Conservation (phyloP, 2,888 invertebrate genomes). For the Hypercompe scribonia region DNA sequence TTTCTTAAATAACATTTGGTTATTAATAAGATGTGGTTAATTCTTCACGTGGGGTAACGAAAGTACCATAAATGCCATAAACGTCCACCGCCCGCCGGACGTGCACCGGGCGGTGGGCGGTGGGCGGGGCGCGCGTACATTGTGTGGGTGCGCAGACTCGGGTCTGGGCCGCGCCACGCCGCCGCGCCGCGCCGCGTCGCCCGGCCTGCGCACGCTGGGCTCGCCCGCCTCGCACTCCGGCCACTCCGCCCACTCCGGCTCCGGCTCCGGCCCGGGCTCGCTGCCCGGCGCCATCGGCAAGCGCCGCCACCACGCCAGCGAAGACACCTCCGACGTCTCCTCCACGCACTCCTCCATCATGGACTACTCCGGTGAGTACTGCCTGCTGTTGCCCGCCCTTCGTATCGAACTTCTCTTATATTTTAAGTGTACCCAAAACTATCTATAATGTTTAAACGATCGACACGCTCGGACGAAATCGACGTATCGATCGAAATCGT, state of each 20-base stretch:
- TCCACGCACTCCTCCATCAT: conserved; percentile 94
- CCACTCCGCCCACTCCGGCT: conserved; percentile 34
- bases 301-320: conserved; percentile 89
- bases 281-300: conserved; percentile 94
- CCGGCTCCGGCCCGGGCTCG: conserved; percentile 91
- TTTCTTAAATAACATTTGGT: background rate
- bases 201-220: conserved; percentile 93
- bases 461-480: background rate
- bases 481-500: background rate
- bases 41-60: background rate
- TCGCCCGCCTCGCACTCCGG: conserved; percentile 88
- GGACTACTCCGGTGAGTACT: conserved; percentile 92
- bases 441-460: background rate
- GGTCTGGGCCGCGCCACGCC: conserved; percentile 94
- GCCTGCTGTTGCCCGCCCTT: background rate
- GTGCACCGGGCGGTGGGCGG: too few relatives aligned
- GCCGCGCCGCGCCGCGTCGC: conserved; percentile 94
- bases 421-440: background rate
- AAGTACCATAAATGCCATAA: background rate
- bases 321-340: conserved; percentile 95
- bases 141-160: conserved; percentile 90
- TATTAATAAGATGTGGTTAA: background rate
- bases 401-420: background rate
- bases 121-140: conserved; percentile 20
- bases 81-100: background rate